These are phyloP conservation scores for Selene dorsalis DNA, from an alignment of 2,797 vertebrate species.

Conservation along the genomic window DNA sequence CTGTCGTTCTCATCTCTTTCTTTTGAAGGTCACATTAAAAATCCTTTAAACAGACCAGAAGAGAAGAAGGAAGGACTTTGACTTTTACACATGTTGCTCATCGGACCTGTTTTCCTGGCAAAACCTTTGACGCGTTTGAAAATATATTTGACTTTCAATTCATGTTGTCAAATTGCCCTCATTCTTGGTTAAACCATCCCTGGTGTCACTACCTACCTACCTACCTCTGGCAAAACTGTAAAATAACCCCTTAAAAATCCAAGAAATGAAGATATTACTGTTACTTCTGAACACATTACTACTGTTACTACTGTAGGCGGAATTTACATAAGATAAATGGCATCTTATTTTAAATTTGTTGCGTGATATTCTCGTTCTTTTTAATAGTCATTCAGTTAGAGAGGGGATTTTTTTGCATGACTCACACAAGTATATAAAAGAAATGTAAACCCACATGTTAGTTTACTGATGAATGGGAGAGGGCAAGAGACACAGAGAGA, in stretches of 20 bases:
- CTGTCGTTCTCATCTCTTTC: no score
- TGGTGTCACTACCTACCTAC: background rate
- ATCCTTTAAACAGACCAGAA: background rate
- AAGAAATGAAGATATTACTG: conserved; percentile 25
- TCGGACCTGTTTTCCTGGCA: conserved; percentile 2
- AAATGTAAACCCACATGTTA: conserved; percentile 37
- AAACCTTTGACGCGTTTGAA: background rate
- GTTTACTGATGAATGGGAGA: conserved; percentile 52
- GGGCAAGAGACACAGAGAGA: conserved; percentile 26
- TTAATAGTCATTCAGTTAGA: conserved; percentile 54
- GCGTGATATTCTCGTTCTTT: conserved; percentile 55
- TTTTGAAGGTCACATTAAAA: conserved; percentile 22
- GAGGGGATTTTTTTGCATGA: conserved; percentile 73
- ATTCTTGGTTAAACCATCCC: background rate
- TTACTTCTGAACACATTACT: background rate
- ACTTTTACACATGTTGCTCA: conserved; percentile 2
- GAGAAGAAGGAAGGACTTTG: background rate
- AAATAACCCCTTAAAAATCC: conserved; percentile 35
- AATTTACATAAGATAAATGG: conserved; percentile 69
- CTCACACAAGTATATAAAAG: conserved; percentile 74
- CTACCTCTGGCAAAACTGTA: conserved; percentile 15
- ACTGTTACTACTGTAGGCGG: conserved; percentile 59
- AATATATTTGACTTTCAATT: background rate
- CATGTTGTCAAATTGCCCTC: conserved; percentile 13
- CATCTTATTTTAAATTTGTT: conserved; percentile 42